A percentile compares a stretch with the other conserved stretches of the same genome.
Evolutionary conservation across 2,797 vertebrate species (phyloP).

Genomic region (Pseudochromis fuscus): DNA sequence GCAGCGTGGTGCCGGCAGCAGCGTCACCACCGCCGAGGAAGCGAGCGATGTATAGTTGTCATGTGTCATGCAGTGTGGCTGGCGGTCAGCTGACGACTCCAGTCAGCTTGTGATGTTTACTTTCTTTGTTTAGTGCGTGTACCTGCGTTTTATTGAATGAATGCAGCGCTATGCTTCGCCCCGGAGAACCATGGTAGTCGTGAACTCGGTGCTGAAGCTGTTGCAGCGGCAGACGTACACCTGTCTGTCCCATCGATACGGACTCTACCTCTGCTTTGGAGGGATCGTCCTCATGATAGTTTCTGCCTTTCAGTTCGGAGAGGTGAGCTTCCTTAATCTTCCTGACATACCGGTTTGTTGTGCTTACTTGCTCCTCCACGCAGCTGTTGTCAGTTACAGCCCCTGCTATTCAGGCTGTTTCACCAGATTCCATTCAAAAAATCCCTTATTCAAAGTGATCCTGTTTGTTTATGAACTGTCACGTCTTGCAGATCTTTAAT

Average conservation of each 20-base stretch:
- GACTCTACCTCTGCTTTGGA: conserved; percentile 96
- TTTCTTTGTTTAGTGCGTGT: conserved; percentile 10
- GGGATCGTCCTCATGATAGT: conserved; percentile 96
- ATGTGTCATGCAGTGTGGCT: conserved; percentile 62
- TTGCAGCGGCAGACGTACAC: conserved; percentile 97
- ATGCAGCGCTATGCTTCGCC: conserved; percentile 78
- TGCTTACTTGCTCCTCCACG: too few species aligned
- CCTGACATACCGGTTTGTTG: too few species aligned
- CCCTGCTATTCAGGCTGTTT: too few species aligned
- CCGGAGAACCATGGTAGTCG: conserved; percentile 90
- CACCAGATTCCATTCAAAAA: conserved; percentile 21
- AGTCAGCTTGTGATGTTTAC: conserved; percentile 54
- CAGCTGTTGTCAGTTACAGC: background rate
- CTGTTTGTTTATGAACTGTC: accelerated
- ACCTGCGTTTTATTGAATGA: conserved; percentile 56
- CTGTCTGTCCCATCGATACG: conserved; percentile 96
- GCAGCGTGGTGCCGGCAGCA: background rate
- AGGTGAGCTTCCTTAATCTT: conserved; percentile 84
- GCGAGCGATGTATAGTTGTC: conserved; percentile 50
- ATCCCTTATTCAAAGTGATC: background rate
- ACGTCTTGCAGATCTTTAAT: accelerated
- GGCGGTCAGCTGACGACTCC: conserved; percentile 75
- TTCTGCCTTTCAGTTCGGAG: conserved; percentile 97
- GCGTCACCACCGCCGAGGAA: conserved; percentile 48
- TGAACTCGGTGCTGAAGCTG: conserved; percentile 91